Base-by-base conservation (phyloP, 2,113 vertebrate species). In the Brachyhypopomus gauderio region DNA sequence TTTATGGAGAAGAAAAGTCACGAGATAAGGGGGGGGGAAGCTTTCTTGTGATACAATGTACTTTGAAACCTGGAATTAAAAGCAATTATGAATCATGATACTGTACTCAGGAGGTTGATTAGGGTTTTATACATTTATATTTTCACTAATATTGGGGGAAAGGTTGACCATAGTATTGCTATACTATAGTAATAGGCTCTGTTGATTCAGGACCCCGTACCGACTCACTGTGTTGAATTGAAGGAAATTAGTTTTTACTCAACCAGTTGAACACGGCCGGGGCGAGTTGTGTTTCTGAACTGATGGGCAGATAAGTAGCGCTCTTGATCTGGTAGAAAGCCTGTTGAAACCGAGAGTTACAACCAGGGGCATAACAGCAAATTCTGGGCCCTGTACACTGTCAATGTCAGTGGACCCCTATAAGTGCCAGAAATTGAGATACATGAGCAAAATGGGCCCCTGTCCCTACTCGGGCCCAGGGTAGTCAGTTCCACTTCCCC, bases 191-290 rank as follows among this genome's bases (percentile, higher is more conserved):
- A 14, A 12, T 52, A 52, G 9, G 23, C 3, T 17, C 48, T 25
- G 8, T 41, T 62, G n/a, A 2, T 41, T 59, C 36, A 9, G 30
- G 36, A 6, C 59, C 3, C 48, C 4, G 48, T 66, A 52, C 9
- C 12, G 45, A 1, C 66, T 77, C n/a, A 11, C 41, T 66, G 9
- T 66, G 25, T 41, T n/a, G 75, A 23, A 77, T 30, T 41, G 25
- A 77, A 77, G 48, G 25, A 77, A 77, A 52, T 52, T 30, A 30
- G 23, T 23, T 48, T 34, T 19, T 77, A 66, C 64, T 48, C 38
- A 7, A 64, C 22, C 7, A 48, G 59, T 48, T 34, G 5, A 45
- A 45, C 45, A 36, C 63, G 59, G 59, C 22, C 22, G 36, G 14
- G 58, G 45, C 25, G 74, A 77, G 38, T 64, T 3, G 75, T 30